These are phyloP conservation scores for Galerucella nymphaeae DNA, from an alignment of 2,888 invertebrate species.

Conservation along the genomic window DNA sequence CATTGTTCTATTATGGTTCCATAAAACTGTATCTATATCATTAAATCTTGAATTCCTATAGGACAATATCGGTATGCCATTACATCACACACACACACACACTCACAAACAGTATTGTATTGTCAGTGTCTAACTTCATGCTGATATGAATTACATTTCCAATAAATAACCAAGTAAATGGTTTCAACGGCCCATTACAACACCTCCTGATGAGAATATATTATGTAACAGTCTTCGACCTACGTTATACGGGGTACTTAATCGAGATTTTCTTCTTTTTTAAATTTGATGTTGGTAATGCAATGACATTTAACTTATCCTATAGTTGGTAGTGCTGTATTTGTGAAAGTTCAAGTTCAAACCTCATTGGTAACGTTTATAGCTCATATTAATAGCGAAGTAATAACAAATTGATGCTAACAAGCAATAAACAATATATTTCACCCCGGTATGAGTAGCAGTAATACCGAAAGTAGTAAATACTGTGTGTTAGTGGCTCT, in stretches of 20 bases:
- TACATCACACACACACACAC: conserved; percentile 23
- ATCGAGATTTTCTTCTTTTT: not conserved
- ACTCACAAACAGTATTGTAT: conserved; percentile 16
- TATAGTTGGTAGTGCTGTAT: too few species aligned
- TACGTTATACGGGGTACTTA: conserved; percentile 2
- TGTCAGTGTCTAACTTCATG: conserved; percentile 33
- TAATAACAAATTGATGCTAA: not conserved
- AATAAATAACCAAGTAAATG: conserved; percentile 35
- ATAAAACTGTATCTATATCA: conserved; percentile 25
- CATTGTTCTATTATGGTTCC: conserved; percentile 8
- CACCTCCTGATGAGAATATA: conserved; percentile 37
- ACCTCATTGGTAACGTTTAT: too few species aligned
- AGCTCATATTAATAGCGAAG: too few species aligned
- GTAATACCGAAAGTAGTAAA: conserved; percentile 23
- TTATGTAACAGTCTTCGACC: conserved; percentile 5
- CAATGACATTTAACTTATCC: not conserved
- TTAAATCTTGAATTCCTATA: conserved; percentile 27
- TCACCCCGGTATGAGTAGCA: conserved; percentile 4
- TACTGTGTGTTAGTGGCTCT: conserved; percentile 24
- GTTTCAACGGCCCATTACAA: conserved; percentile 28
- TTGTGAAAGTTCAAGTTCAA: too few species aligned
- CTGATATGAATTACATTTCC: conserved; percentile 35
- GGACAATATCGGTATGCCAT: conserved; percentile 25
- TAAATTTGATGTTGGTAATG: too few species aligned
- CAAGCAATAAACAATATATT: not conserved